A percentile compares a stretch with the other conserved stretches of the same genome.
Conservation (phyloP, 1,140 invertebrate genomes). For the Calliopsis andreniformis region DNA sequence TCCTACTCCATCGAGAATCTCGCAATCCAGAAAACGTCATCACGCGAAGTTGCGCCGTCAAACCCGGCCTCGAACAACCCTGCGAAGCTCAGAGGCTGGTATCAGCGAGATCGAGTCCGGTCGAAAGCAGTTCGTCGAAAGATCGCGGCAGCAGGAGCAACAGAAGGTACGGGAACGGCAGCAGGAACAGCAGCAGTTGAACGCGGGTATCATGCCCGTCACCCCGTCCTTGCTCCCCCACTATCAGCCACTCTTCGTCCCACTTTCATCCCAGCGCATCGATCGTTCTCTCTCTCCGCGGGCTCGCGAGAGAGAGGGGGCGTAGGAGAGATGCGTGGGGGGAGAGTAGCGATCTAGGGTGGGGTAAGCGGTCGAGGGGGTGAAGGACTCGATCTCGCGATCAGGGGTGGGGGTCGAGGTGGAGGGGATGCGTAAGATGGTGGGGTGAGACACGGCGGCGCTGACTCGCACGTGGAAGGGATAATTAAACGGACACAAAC, state of each 20-base stretch:
- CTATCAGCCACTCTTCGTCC: slow-evolving; percentile 47
- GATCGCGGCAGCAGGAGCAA: slow-evolving; percentile 67
- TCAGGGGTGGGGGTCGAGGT: slow-evolving; percentile 6
- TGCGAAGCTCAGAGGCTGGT: slow-evolving; percentile 11
- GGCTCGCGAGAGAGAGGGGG: slow-evolving; percentile 34
- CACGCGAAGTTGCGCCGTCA: not conserved
- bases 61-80: slow-evolving; percentile 21
- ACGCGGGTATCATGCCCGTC: slow-evolving; percentile 51
- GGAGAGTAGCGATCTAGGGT: slow-evolving; percentile 25
- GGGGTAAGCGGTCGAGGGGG: slow-evolving; percentile 23
- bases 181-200: slow-evolving; percentile 62
- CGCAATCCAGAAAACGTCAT: not conserved
- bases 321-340: slow-evolving; percentile 45
- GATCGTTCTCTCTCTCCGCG: slow-evolving; percentile 61
- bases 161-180: slow-evolving; percentile 60
- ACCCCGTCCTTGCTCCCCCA: slow-evolving; percentile 30
- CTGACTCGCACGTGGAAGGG: slow-evolving; percentile 67
- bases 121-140: slow-evolving; percentile 55
- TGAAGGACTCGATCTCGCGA: too few species aligned
- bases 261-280: slow-evolving; percentile 41
- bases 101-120: slow-evolving; percentile 37
- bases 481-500: slow-evolving; percentile 78
- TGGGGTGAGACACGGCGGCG: slow-evolving; percentile 37
- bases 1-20: not conserved
- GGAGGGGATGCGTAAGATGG: slow-evolving; percentile 27